Evolutionary conservation across 2,888 invertebrate genomes (phyloP).

Genomic region (Andrena haemorrhoa): DNA sequence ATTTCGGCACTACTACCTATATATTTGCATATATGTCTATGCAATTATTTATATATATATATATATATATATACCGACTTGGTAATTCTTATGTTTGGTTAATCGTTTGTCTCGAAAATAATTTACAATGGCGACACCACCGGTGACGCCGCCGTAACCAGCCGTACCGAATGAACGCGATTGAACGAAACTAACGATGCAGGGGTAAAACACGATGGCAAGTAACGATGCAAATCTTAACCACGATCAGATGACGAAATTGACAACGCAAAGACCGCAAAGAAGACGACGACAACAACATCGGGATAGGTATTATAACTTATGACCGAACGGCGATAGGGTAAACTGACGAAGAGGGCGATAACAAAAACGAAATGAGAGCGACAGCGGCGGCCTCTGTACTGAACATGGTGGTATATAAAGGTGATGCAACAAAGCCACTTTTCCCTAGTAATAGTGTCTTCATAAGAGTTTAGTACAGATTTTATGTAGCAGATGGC

Average conservation of each 20-base stretch:
- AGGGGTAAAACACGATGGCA: background rate
- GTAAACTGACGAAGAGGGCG: background rate
- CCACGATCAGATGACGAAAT: background rate
- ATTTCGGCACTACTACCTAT: background rate
- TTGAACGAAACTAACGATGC: background rate
- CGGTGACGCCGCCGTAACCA: slow-evolving; percentile 30
- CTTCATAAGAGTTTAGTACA: no score
- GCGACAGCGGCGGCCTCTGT: slow-evolving; percentile 29
- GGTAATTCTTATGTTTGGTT: background rate
- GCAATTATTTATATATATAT: no score
- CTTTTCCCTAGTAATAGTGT: no score
- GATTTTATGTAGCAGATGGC: no score
- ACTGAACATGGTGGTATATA: background rate
- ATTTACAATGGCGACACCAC: slow-evolving; percentile 29
- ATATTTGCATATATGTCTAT: background rate
- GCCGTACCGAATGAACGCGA: no score
- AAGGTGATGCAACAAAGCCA: no score
- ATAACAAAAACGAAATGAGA: slow-evolving; percentile 12
- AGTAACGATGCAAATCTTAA: background rate
- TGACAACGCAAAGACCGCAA: slow-evolving; percentile 1
- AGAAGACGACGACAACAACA: background rate
- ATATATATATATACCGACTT: no score
- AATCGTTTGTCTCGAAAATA: background rate
- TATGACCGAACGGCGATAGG: background rate
- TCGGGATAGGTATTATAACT: background rate